phyloP scores from a whole-genome alignment of 1,140 invertebrate species.

The Plectrocnemia conspersa region DNA sequence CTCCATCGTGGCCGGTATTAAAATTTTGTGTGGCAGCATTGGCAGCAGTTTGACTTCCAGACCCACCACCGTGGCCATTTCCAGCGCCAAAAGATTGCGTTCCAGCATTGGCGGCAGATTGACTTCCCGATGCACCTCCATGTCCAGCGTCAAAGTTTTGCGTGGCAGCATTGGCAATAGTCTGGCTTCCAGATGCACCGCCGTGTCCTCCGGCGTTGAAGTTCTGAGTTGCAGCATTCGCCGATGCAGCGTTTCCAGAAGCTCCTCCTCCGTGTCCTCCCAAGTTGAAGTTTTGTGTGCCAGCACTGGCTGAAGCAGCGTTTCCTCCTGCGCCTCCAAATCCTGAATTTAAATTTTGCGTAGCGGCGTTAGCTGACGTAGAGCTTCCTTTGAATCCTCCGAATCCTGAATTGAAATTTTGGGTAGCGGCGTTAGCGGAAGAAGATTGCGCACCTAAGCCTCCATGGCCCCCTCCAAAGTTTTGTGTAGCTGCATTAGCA shows the following conservation, averaged over 20 bases:
- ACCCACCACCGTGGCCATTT: conserved; percentile 10
- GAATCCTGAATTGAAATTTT: no score
- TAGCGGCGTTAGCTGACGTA: no score
- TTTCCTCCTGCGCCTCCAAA: conserved; percentile 2
- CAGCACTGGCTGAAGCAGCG: not conserved
- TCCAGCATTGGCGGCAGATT: not conserved
- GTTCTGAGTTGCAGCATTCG: not conserved
- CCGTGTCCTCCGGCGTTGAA: no score
- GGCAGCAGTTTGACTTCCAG: conserved; percentile 3
- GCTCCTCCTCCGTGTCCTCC: conserved; percentile 7
- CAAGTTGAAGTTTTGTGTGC: not conserved
- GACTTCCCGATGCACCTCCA: conserved; percentile 5
- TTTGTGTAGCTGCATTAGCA: no score
- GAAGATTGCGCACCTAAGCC: not conserved
- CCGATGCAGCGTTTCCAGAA: conserved; percentile 4
- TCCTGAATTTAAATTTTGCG: no score
- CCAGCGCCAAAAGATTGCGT: not conserved
- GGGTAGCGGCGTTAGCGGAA: not conserved
- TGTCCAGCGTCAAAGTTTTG: no score
- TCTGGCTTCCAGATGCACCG: conserved; percentile 9
- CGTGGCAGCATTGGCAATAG: not conserved
- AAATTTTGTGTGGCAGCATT: not conserved
- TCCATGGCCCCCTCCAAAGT: conserved; percentile 15
- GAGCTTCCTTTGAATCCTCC: no score
- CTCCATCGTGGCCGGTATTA: not conserved